Evolutionary conservation across 2,113 vertebrate species (phyloP), one percentile per base, ranked within the genome.

Genomic region (Aythya baeri): DNA sequence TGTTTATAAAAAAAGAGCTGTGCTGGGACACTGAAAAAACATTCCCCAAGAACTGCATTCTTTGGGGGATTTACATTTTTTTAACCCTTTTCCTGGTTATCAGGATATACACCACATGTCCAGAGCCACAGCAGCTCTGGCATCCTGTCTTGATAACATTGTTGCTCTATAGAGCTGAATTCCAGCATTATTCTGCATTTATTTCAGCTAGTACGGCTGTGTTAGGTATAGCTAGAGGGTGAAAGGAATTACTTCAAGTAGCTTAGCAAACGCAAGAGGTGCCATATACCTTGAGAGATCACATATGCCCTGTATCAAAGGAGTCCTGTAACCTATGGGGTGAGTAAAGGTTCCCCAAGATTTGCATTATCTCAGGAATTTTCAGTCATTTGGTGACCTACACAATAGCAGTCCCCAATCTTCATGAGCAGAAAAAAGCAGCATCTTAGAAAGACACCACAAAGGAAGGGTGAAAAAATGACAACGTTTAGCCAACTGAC

Each of bases 1-100:
- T 91, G 89, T 96, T 97, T 96, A 90, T 92, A 90, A 95, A 88
- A 88, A 95, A 95, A 55, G 83, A 91, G 68, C 78, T 87, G 86
- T 78, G 67, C 52, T 86, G 76, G 88, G 91, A 91, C 63, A 89
- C 86, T 88, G 75, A 90, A 87, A 95, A 95, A 93, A 76, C 83
- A 95, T 68, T 92, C 62, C 74, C 75, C 34, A 7, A 83, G 70
- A 93, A 76, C 72, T 54, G 71, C 95, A 94, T 96, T 97, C 89
- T 91, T 92, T 67, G 18, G 82, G 27, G 86, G 88, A 91, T 87
- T 90, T 94, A 92, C 54, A 83, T 89, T 94, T 94, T 94, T 84
- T 95, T 94, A 95, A 94, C 83, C 57, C 65, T 89, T 71, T 91
- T 93, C 88, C 75, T 77, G 58, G 79, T 95, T n/a, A 83, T 78